Evolutionary conservation across 2,113 vertebrate genomes (phyloP).

Genomic region (Chionis minor): DNA sequence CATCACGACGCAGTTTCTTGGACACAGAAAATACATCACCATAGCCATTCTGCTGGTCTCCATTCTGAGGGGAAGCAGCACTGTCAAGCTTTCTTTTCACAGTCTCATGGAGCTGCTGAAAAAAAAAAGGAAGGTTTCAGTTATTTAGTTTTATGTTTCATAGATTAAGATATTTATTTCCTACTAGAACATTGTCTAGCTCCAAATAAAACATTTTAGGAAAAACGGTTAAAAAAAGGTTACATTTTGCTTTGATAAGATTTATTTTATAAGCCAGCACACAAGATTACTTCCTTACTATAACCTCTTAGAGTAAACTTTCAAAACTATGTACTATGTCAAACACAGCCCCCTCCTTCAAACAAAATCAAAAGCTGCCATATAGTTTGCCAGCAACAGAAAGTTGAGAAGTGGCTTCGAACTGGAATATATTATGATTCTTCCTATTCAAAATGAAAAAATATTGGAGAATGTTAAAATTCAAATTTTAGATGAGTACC

Average conservation of each 20-base stretch:
- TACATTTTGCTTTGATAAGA: not conserved
- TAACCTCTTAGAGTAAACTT: not conserved
- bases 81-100: slow-evolving; percentile 93
- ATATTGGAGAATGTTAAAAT: not conserved
- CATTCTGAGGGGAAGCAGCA: slow-evolving; percentile 83
- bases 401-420: not conserved
- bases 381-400: not conserved
- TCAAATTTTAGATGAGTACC: not conserved
- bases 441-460: not conserved
- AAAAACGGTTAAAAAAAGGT: not conserved
- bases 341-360: not conserved
- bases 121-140: not conserved
- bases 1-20: slow-evolving; percentile 88
- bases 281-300: not conserved
- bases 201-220: not conserved
- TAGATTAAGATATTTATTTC: not conserved
- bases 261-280: not conserved
- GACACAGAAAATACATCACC: slow-evolving; percentile 84
- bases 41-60: slow-evolving; percentile 89
- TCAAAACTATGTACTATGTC: not conserved
- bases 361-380: not conserved
- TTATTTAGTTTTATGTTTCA: not conserved
- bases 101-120: slow-evolving; percentile 88
- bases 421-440: not conserved
- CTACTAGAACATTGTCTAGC: not conserved